phyloP scores from a whole-genome alignment of 1,140 invertebrate species.

The Phymorhynchus buccinoides region DNA sequence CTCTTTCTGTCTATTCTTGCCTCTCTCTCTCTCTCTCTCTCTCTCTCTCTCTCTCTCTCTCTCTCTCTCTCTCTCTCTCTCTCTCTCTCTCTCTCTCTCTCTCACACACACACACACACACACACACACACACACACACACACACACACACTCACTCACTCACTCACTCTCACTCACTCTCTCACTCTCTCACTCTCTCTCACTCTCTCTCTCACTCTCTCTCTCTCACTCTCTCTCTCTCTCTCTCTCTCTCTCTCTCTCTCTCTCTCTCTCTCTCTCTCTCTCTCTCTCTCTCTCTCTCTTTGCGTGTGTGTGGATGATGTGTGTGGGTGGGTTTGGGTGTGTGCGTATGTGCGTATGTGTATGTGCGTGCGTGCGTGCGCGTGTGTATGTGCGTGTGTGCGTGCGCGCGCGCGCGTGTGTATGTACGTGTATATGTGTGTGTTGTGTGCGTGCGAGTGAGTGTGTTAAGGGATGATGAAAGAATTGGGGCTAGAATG shows the following conservation, averaged over 20 bases:
- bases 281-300: neutral
- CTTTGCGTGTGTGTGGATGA: no score
- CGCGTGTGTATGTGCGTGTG: neutral
- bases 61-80: neutral
- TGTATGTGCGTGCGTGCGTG: neutral
- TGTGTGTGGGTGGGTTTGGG: no score
- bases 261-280: neutral
- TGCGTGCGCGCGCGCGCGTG: neutral
- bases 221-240: no score
- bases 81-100: constrained; percentile 14
- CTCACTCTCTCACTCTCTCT: neutral
- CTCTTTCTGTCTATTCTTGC: neutral
- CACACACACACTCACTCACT: neutral
- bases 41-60: constrained; percentile 3
- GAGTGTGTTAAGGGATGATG: neutral
- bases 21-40: constrained; percentile 3
- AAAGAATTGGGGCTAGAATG: no score
- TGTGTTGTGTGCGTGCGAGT: no score
- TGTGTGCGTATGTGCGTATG: neutral
- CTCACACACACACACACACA: constrained; percentile 14
- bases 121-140: constrained; percentile 21
- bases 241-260: no score
- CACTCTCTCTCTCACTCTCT: neutral
- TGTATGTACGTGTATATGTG: neutral
- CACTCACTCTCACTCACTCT: neutral